Evolutionary conservation across 2,797 vertebrate species (phyloP).

Genomic region (Decapterus maruadsi): DNA sequence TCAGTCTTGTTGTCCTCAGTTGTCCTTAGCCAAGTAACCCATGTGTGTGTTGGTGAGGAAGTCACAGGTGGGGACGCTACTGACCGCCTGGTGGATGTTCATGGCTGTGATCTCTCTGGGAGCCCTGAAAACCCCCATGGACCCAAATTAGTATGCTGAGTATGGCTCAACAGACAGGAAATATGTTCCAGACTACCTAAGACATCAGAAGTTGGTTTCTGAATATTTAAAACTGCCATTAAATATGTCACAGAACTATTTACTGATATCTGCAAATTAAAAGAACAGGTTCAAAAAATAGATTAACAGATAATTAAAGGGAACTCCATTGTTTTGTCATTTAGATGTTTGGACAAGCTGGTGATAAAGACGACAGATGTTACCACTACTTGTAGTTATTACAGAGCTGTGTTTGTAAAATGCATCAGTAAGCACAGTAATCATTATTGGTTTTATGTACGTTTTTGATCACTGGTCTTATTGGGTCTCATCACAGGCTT

Average conservation of each 20-base stretch:
- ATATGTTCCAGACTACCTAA: background rate
- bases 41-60: conserved; percentile 97
- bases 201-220: background rate
- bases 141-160: conserved; percentile 7
- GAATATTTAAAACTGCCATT: background rate
- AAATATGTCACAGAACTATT: background rate
- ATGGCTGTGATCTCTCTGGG: conserved; percentile 94
- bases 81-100: conserved; percentile 96
- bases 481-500: background rate
- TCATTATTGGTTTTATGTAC: background rate
- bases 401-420: background rate
- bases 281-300: background rate
- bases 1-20: conserved; percentile 51
- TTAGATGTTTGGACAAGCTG: background rate
- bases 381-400: background rate
- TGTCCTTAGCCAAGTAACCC: conserved; percentile 91
- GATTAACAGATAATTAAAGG: background rate
- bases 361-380: background rate
- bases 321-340: background rate
- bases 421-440: background rate
- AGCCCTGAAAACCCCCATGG: conserved; percentile 79
- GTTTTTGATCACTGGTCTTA: background rate
- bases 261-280: background rate
- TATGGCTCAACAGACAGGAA: background rate
- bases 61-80: conserved; percentile 94